These are phyloP conservation scores for Cylas formicarius DNA, from an alignment of 1,140 invertebrate genomes.

Conservation along the genomic window DNA sequence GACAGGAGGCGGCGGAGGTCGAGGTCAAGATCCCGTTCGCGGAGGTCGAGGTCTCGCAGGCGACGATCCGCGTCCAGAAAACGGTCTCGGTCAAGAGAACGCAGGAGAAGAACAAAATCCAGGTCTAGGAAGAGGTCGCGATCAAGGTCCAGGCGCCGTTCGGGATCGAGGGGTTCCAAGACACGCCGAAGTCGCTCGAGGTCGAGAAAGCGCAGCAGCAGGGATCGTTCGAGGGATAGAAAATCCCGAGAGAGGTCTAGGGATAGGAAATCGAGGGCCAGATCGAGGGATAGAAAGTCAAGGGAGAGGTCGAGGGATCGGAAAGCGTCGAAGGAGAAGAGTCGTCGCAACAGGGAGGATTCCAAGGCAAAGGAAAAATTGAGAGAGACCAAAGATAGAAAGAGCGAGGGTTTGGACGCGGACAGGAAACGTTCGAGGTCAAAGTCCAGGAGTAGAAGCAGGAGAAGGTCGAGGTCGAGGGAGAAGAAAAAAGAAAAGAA, in stretches of 20 bases:
- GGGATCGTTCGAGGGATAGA: conserved; percentile 8
- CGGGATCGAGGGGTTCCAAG: conserved; percentile 16
- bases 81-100: conserved; percentile 36
- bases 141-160: conserved; percentile 48
- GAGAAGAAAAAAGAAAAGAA: conserved; percentile 43
- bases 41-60: conserved; percentile 51
- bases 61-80: conserved; percentile 39
- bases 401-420: conserved; percentile 32
- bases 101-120: conserved; percentile 44
- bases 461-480: conserved; percentile 41
- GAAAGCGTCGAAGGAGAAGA: conserved; percentile 40
- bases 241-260: conserved; percentile 22
- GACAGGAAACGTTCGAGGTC: conserved; percentile 41
- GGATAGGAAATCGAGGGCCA: conserved; percentile 13
- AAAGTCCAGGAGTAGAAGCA: conserved; percentile 40
- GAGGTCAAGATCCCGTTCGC: conserved; percentile 44
- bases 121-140: conserved; percentile 40
- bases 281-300: conserved; percentile 28
- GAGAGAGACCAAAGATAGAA: conserved; percentile 33
- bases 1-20: conserved; percentile 48
- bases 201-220: conserved; percentile 11
- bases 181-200: conserved; percentile 18
- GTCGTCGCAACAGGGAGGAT: no score
- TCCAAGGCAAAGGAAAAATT: conserved; percentile 37
- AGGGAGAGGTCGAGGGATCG: conserved; percentile 35